A percentile compares a stretch with the other conserved stretches of the same genome.
Conservation (phyloP, 2,888 invertebrate species). For the Leistus spinibarbis region DNA sequence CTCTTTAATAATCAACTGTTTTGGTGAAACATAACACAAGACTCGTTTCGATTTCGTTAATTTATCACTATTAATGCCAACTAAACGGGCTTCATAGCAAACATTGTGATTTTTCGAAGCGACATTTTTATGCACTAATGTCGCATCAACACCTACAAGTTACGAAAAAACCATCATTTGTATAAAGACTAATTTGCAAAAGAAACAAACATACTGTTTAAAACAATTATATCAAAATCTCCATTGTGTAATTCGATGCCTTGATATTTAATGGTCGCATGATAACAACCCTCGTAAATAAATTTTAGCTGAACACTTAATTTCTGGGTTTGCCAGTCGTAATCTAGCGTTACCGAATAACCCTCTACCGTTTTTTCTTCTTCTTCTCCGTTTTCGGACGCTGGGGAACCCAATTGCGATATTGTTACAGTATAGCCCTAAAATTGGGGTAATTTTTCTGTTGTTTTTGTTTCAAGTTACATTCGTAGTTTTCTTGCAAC, state of each 20-base stretch:
- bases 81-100: constrained; percentile 82
- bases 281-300: constrained; percentile 79
- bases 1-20: constrained; percentile 92
- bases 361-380: constrained; percentile 61
- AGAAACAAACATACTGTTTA: constrained; percentile 71
- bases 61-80: constrained; percentile 65
- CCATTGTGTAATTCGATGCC: constrained; percentile 82
- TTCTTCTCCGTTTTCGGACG: constrained; percentile 53
- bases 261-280: constrained; percentile 78
- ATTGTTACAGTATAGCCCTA: constrained; percentile 70
- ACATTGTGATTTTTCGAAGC: constrained; percentile 84
- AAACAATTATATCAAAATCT: constrained; percentile 89
- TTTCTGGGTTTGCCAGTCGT: constrained; percentile 79
- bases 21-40: constrained; percentile 87
- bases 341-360: constrained; percentile 67
- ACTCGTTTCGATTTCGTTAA: constrained; percentile 83
- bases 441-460: constrained; percentile 38
- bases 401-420: constrained; percentile 63
- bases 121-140: constrained; percentile 85
- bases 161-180: constrained; percentile 25
- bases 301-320: constrained; percentile 80
- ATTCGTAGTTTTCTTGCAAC: too few relatives aligned
- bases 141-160: constrained; percentile 73
- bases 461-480: constrained; percentile 17
- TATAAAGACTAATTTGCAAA: neutral